Evolutionary conservation across 2,888 invertebrate genomes (phyloP).

Genomic region (Drosophila gaucha): DNA sequence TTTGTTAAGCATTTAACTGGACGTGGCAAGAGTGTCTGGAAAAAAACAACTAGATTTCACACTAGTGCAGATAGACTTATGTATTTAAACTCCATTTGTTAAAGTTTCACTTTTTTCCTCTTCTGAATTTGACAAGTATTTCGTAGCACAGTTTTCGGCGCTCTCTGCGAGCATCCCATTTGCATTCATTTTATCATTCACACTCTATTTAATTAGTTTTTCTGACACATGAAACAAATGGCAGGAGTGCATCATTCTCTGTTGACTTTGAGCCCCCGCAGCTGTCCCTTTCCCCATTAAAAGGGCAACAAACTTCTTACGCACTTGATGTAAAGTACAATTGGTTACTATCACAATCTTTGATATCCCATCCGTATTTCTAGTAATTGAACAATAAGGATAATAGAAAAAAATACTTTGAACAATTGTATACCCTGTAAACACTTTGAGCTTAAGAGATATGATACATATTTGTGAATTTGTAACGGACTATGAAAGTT

Average conservation of each 20-base stretch:
- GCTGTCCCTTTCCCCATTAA: not conserved
- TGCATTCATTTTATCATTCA: not conserved
- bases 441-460: not conserved
- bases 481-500: not conserved
- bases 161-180: not conserved
- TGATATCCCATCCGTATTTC: not conserved
- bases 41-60: not conserved
- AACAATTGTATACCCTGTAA: not conserved
- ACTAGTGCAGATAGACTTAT: not conserved
- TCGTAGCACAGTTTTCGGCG: conserved; percentile 13
- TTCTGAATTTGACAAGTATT: not conserved
- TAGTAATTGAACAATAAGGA: not conserved
- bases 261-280: not conserved
- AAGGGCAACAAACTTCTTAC: not conserved
- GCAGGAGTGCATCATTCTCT: too few species aligned
- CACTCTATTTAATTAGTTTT: not conserved
- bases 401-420: not conserved
- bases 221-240: not conserved
- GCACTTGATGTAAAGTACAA: too few species aligned
- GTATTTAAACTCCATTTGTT: not conserved
- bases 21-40: conserved; percentile 21
- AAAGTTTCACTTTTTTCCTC: not conserved
- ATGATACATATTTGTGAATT: not conserved
- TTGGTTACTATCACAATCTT: not conserved
- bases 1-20: conserved; percentile 53